Evolutionary conservation across 2,113 vertebrate species (phyloP).

Genomic region (Mastomys coucha): DNA sequence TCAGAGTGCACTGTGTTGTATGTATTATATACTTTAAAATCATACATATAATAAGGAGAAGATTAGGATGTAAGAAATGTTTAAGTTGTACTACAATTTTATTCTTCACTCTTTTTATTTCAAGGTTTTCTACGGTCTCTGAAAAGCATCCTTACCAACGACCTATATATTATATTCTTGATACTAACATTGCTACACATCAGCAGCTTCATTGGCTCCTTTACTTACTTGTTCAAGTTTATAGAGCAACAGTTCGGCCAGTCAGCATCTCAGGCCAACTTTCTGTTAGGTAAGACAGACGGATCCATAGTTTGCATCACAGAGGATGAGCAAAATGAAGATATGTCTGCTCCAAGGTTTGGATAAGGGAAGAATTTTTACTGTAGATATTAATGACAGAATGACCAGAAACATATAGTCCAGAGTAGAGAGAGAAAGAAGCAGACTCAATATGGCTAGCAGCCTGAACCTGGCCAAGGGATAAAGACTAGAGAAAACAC

Average conservation of each 20-base stretch:
- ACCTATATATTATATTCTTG: conserved; percentile 88
- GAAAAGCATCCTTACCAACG: conserved; percentile 90
- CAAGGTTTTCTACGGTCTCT: conserved; percentile 91
- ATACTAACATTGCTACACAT: conserved; percentile 86
- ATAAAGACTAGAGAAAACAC: not conserved
- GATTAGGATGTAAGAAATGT: conserved; percentile 5
- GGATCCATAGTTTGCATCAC: not conserved
- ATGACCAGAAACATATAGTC: too few relatives aligned
- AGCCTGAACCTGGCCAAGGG: too few relatives aligned
- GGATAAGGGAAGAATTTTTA: not conserved
- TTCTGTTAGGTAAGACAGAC: conserved; percentile 90
- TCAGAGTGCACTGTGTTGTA: not conserved
- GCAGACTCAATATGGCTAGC: too few relatives aligned
- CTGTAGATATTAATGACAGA: too few relatives aligned
- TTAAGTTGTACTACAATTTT: not conserved
- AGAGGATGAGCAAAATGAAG: fast-evolving
- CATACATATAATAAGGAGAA: not conserved
- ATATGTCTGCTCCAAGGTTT: not conserved
- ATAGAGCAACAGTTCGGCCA: conserved; percentile 96
- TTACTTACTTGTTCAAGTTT: conserved; percentile 94
- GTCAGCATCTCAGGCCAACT: conserved; percentile 91
- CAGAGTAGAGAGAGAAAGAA: not conserved
- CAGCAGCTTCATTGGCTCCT: conserved; percentile 89
- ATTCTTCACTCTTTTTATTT: conserved; percentile 59
- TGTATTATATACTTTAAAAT: not conserved